Percentiles rank a stretch among this genome's conserved stretches.
These are phyloP conservation scores for Zosterops hypoxanthus DNA, from an alignment of 2,113 vertebrate species.

Conservation along the genomic window DNA sequence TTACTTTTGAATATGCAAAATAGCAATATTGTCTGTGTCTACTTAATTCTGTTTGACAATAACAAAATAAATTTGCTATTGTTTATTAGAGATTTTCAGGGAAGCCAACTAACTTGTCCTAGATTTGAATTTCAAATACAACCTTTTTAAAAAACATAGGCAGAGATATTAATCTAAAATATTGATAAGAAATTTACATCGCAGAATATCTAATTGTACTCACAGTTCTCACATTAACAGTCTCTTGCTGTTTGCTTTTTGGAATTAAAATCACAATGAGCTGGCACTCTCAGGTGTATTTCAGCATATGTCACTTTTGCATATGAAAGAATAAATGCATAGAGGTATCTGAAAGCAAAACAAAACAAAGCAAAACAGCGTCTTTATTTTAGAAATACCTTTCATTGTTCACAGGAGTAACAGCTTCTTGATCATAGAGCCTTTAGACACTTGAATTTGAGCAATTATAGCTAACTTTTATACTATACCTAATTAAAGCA, in stretches of 20 bases:
- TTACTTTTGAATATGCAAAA: constrained; percentile 65
- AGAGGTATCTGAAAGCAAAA: background rate
- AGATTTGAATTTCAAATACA: constrained; percentile 77
- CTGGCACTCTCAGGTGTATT: constrained; percentile 2
- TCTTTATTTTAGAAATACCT: constrained; percentile 12
- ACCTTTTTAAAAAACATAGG: constrained; percentile 69
- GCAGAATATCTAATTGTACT: constrained; percentile 68
- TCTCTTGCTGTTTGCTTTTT: constrained; percentile 16
- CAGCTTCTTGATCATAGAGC: background rate
- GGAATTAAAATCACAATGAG: constrained; percentile 21
- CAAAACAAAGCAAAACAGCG: constrained; percentile 3
- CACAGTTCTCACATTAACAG: constrained; percentile 9
- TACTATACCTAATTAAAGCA: background rate
- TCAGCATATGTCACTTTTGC: constrained; percentile 2
- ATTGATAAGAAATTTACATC: constrained; percentile 72
- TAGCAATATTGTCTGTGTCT: constrained; percentile 36
- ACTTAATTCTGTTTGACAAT: constrained; percentile 67
- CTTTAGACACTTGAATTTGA: background rate
- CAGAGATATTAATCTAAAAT: constrained; percentile 70
- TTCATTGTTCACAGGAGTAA: background rate
- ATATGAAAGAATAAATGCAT: constrained; percentile 22
- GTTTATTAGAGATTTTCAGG: constrained; percentile 66
- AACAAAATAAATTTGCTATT: constrained; percentile 72
- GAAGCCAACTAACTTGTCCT: constrained; percentile 61
- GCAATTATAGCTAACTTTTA: constrained; percentile 17